A percentile compares a stretch with the other conserved stretches of the same genome.
phyloP scores from a whole-genome alignment of 2,888 invertebrate species.

The Rotaria magnacalcarata region DNA sequence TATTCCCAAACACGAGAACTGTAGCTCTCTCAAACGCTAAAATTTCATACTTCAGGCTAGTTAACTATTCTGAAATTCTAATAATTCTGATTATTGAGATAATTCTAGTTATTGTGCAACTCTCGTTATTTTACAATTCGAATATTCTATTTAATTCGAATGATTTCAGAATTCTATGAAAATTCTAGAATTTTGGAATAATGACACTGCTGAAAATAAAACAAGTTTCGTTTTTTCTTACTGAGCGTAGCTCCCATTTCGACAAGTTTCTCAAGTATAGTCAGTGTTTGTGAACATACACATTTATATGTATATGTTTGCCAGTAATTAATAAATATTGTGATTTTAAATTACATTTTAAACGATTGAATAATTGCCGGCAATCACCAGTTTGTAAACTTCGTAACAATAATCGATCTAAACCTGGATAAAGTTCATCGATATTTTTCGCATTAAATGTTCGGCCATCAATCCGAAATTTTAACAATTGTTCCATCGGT shows the following conservation, averaged over 20 bases:
- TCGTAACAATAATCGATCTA: neutral
- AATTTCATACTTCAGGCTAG: too few species aligned
- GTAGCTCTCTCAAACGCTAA: too few species aligned
- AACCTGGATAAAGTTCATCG: slow-evolving; percentile 14
- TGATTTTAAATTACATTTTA: slow-evolving; percentile 6
- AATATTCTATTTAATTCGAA: too few species aligned
- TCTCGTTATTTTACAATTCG: too few species aligned
- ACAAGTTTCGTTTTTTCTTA: neutral
- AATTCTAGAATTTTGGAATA: neutral
- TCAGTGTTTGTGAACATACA: neutral
- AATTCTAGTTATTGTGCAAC: too few species aligned
- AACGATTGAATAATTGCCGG: slow-evolving; percentile 9
- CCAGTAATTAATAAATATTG: slow-evolving; percentile 29
- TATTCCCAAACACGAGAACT: too few species aligned
- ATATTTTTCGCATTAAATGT: slow-evolving; percentile 27
- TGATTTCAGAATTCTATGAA: too few species aligned
- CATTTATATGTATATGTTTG: slow-evolving; percentile 24
- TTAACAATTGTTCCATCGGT: neutral
- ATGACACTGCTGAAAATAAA: too few species aligned
- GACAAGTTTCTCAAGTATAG: neutral
- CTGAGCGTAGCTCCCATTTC: neutral
- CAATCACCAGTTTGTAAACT: slow-evolving; percentile 23
- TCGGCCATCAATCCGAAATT: slow-evolving; percentile 17
- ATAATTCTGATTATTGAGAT: too few species aligned
- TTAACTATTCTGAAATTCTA: too few species aligned